Evolutionary conservation across 2,113 vertebrate species (phyloP).

Genomic region (Leptobrachium ailaonicum): DNA sequence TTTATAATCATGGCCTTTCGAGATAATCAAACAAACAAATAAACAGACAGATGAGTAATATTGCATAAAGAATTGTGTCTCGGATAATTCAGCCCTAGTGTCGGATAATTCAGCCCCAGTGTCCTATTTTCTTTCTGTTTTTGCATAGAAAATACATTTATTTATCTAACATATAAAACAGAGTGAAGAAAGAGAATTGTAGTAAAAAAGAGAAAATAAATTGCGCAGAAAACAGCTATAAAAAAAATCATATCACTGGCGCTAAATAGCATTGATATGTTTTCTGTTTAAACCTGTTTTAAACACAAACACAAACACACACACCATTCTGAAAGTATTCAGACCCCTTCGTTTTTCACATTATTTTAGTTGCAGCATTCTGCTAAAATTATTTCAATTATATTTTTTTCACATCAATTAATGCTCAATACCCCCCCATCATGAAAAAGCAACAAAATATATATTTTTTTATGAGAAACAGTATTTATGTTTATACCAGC

Average conservation of each 20-base stretch:
- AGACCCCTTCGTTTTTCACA: too few species aligned
- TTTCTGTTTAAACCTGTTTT: too few species aligned
- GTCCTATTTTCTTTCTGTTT: not conserved
- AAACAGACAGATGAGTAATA: not conserved
- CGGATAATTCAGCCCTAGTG: not conserved
- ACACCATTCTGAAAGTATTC: too few species aligned
- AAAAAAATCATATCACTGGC: not conserved
- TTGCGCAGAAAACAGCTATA: not conserved
- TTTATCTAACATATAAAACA: not conserved
- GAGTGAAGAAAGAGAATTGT: too few species aligned
- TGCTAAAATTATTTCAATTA: too few species aligned
- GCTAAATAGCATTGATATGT: not conserved
- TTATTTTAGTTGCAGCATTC: too few species aligned
- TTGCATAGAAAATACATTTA: not conserved
- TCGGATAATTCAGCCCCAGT: not conserved
- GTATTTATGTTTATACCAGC: too few species aligned
- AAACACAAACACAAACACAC: too few species aligned
- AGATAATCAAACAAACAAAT: not conserved
- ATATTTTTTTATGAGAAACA: too few species aligned
- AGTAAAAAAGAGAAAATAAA: not conserved
- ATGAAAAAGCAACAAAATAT: too few species aligned
- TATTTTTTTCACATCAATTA: too few species aligned
- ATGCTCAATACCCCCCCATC: too few species aligned
- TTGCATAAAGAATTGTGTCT: not conserved
- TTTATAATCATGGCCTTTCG: slow-evolving; percentile 4